phyloP scores from a whole-genome alignment of 2,888 invertebrate genomes.

The Xanthorhoe spadicearia region DNA sequence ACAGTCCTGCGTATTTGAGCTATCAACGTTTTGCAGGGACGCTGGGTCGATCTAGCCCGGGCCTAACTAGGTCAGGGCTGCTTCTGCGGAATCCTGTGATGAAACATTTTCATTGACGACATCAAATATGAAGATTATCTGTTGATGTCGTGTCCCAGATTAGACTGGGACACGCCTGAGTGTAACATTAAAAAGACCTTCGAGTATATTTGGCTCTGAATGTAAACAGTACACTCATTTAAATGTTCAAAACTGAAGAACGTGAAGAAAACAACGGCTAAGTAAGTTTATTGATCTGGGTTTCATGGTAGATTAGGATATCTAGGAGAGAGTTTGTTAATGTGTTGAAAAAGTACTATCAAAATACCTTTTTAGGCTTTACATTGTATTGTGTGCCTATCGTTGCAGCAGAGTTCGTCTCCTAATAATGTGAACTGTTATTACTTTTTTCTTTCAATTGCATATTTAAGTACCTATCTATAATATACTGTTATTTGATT shows the following conservation, averaged over 20 bases:
- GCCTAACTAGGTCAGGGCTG: constrained; percentile 55
- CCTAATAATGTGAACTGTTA: too few relatives aligned
- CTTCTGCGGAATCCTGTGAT: constrained; percentile 48
- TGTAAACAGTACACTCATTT: background rate
- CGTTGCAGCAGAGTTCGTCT: too few relatives aligned
- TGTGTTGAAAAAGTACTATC: too few relatives aligned
- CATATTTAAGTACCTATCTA: too few relatives aligned
- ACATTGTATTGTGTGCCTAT: too few relatives aligned
- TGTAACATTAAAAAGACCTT: background rate
- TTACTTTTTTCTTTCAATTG: too few relatives aligned
- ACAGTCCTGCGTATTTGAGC: constrained; percentile 14
- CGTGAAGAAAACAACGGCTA: background rate
- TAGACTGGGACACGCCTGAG: background rate
- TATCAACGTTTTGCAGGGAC: constrained; percentile 37
- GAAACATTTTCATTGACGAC: constrained; percentile 16
- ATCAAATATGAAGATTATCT: constrained; percentile 10
- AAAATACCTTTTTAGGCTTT: too few relatives aligned
- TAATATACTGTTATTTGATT: too few relatives aligned
- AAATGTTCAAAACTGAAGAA: background rate
- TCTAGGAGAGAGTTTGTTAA: too few relatives aligned
- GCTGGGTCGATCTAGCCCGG: constrained; percentile 42
- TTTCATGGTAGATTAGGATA: too few relatives aligned
- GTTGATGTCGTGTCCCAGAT: background rate
- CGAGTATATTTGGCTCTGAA: background rate
- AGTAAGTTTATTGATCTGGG: too few relatives aligned